These are phyloP conservation scores for Zapornia atra DNA, from an alignment of 2,113 vertebrate genomes.

Conservation along the genomic window DNA sequence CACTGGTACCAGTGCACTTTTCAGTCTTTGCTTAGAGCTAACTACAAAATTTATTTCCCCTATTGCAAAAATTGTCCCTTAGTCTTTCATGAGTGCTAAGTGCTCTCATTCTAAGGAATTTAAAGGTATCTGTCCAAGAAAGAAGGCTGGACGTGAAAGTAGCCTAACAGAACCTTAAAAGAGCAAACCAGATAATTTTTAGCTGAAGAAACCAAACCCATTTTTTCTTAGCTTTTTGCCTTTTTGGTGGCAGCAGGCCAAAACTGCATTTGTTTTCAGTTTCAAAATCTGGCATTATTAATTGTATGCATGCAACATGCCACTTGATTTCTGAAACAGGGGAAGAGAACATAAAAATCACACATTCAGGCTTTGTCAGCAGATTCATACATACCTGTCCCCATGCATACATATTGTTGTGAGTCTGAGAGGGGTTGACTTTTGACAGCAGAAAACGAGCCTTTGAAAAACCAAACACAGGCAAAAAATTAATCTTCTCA, in stretches of 20 bases:
- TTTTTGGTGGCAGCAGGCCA: background rate
- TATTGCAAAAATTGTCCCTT: background rate
- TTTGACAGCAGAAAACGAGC: constrained; percentile 97
- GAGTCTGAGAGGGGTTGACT: constrained; percentile 98
- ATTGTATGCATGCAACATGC: background rate
- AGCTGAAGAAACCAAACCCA: background rate
- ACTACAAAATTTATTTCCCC: background rate
- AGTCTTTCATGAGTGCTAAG: background rate
- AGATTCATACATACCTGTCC: constrained; percentile 85
- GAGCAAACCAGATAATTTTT: background rate
- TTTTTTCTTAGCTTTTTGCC: background rate
- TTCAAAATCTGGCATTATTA: background rate
- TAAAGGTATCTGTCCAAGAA: background rate
- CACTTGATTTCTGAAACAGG: background rate
- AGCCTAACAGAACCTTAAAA: background rate
- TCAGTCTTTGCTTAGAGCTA: background rate
- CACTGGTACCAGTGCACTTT: background rate
- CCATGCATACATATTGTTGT: constrained; percentile 98
- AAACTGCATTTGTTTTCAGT: background rate
- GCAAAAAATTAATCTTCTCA: constrained; percentile 7
- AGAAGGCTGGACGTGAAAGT: background rate
- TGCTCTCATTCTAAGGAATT: background rate
- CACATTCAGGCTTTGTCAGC: background rate
- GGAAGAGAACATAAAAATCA: background rate
- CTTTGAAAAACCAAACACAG: constrained; percentile 71